Percentiles rank a stretch among this genome's conserved stretches.
These are phyloP conservation scores for Xiphophorus couchianus DNA, from an alignment of 2,113 vertebrate species.

Conservation along the genomic window DNA sequence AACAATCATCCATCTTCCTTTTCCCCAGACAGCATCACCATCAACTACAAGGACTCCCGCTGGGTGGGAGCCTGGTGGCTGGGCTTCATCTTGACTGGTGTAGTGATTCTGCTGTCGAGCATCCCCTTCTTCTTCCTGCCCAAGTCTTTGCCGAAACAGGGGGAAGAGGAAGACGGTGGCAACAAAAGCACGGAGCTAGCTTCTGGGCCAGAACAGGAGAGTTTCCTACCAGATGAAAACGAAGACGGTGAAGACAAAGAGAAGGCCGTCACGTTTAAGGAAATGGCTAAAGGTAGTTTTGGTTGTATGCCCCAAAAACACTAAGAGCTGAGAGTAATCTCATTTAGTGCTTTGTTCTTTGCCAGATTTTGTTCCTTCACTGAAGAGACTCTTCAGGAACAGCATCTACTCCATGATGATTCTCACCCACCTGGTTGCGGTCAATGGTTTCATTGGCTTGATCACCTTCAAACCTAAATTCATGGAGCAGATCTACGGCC, in stretches of 20 bases:
- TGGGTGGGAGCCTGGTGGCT: conserved; percentile 99
- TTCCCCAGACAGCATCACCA: conserved; percentile 81
- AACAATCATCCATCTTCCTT: background rate
- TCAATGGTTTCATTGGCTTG: conserved; percentile 94
- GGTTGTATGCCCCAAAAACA: background rate
- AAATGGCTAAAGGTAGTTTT: conserved; percentile 85
- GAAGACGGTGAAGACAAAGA: conserved; percentile 45
- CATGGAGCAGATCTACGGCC: conserved; percentile 91
- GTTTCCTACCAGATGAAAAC: conserved; percentile 69
- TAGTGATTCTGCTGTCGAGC: conserved; percentile 82
- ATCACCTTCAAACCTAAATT: conserved; percentile 96
- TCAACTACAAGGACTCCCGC: conserved; percentile 87
- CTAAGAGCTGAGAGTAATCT: background rate
- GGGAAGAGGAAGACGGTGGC: conserved; percentile 32
- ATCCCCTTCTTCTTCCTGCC: conserved; percentile 96
- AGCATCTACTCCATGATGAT: conserved; percentile 85
- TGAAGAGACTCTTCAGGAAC: conserved; percentile 88
- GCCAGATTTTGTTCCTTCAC: conserved; percentile 89
- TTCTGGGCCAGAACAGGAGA: conserved; percentile 64
- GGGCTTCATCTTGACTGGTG: conserved; percentile 88
- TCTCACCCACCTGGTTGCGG: conserved; percentile 83
- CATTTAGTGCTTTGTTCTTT: background rate
- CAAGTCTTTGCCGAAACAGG: conserved; percentile 81
- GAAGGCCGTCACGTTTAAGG: conserved; percentile 70
- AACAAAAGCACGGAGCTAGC: conserved; percentile 47